Conservation (phyloP, 1,140 invertebrate genomes). For the Zaprionus taronus region DNA sequence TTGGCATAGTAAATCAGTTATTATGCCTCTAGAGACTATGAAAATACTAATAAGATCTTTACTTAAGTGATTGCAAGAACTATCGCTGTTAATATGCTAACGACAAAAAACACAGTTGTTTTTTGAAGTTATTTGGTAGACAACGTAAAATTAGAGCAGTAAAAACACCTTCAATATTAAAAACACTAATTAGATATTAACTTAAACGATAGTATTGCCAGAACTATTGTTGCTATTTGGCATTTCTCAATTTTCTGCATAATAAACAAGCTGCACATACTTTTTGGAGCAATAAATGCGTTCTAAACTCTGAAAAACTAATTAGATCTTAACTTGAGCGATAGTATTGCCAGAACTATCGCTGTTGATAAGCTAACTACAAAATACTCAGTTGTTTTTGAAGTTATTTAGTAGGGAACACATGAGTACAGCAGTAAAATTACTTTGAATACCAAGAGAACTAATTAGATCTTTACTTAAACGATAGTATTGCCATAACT, state of each 20-base stretch:
- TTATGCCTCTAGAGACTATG: too few species aligned
- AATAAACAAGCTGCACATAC: too few species aligned
- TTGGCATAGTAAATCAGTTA: too few species aligned
- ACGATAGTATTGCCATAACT: not conserved
- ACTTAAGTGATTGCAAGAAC: not conserved
- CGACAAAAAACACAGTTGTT: too few species aligned
- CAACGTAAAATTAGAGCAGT: not conserved
- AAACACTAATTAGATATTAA: not conserved
- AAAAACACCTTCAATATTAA: not conserved
- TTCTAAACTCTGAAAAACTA: not conserved
- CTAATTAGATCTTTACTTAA: not conserved
- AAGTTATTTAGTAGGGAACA: not conserved
- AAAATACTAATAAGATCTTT: too few species aligned
- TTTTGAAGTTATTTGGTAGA: too few species aligned
- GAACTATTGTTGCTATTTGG: not conserved
- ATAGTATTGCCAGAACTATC: too few species aligned
- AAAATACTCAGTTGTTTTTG: too few species aligned
- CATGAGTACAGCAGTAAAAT: not conserved
- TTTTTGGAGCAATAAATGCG: not conserved
- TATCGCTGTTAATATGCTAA: too few species aligned
- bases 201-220: not conserved
- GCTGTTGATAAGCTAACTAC: too few species aligned
- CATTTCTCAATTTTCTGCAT: too few species aligned
- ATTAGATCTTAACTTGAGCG: not conserved
- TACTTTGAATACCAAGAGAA: not conserved